Conservation (phyloP, 2,888 invertebrate species). For the Buathra laborator region DNA sequence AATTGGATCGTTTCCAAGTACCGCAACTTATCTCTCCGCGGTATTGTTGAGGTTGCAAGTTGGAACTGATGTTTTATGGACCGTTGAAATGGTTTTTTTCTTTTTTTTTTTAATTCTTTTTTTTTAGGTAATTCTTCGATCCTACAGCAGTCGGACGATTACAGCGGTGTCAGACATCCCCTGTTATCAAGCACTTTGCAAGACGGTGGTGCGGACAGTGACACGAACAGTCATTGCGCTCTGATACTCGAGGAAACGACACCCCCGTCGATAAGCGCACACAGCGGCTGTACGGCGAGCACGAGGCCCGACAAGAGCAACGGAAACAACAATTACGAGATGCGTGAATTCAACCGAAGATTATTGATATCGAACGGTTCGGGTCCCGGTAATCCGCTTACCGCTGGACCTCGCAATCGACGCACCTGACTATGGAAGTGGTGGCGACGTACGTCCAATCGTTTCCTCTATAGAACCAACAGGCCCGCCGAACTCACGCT, state of each 20-base stretch:
- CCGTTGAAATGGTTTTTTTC: background rate
- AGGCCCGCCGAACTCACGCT: conserved; percentile 79
- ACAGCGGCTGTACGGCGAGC: conserved; percentile 77
- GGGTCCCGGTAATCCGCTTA: conserved; percentile 84
- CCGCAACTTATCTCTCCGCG: background rate
- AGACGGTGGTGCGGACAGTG: conserved; percentile 87
- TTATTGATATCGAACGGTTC: conserved; percentile 81
- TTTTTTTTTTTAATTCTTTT: background rate
- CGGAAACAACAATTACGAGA: conserved; percentile 93
- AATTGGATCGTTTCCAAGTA: conserved; percentile 12
- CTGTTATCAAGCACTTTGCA: conserved; percentile 80
- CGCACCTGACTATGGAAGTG: conserved; percentile 84
- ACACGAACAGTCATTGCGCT: conserved; percentile 87
- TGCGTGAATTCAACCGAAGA: conserved; percentile 89
- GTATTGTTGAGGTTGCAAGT: background rate
- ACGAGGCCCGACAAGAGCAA: conserved; percentile 88
- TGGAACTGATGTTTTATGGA: background rate
- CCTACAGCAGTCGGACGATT: conserved; percentile 78
- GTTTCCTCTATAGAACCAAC: conserved; percentile 81
- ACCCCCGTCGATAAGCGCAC: conserved; percentile 79
- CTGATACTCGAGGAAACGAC: conserved; percentile 86
- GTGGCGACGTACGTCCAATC: conserved; percentile 82
- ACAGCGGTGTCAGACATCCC: conserved; percentile 80
- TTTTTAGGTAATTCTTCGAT: conserved; percentile 80
- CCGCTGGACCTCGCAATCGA: conserved; percentile 83